Conservation (phyloP, 2,888 invertebrate species). For the Pristionchus fissidentatus region DNA sequence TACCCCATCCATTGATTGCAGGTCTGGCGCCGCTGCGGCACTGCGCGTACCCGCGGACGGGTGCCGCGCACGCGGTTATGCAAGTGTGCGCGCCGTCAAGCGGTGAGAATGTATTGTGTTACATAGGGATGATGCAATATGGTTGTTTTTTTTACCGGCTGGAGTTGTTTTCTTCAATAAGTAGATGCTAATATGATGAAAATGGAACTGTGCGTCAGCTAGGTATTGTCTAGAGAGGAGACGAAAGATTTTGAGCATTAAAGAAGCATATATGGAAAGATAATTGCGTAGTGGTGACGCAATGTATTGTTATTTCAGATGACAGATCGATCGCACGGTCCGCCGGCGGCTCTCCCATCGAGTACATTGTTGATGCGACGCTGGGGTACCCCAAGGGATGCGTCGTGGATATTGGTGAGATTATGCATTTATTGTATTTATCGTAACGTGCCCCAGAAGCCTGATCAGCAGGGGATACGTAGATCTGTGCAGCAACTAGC, state of each 20-base stretch:
- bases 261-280: too few species aligned
- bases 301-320: constrained; percentile 41
- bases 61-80: constrained; percentile 89
- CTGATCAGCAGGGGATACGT: too few species aligned
- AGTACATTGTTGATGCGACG: constrained; percentile 73
- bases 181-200: too few species aligned
- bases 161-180: neutral
- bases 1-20: neutral
- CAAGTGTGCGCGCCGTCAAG: constrained; percentile 78
- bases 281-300: too few species aligned
- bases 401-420: constrained; percentile 62
- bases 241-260: too few species aligned
- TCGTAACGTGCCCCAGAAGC: too few species aligned
- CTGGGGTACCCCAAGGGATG: constrained; percentile 70
- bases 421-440: neutral
- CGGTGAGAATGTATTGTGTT: constrained; percentile 25
- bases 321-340: neutral
- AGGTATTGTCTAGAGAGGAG: too few species aligned
- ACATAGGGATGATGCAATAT: neutral
- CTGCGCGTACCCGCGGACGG: constrained; percentile 90
- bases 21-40: constrained; percentile 85
- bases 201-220: too few species aligned
- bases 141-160: neutral
- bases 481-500: too few species aligned
- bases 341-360: constrained; percentile 59